These are phyloP conservation scores for Gila robusta DNA, from an alignment of 2,797 vertebrate genomes.

Conservation along the genomic window DNA sequence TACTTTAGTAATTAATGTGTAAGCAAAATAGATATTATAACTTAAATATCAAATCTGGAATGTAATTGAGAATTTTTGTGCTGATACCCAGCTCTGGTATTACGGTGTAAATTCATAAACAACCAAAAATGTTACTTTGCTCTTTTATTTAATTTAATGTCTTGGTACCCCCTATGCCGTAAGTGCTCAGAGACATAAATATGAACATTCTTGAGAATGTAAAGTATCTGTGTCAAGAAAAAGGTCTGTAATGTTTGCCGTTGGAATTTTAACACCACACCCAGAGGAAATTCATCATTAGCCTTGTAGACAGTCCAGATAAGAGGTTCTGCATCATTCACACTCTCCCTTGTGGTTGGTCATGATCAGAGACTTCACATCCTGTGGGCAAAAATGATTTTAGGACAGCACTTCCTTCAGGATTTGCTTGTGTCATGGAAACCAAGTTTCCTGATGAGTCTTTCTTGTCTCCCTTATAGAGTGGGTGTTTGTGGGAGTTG, in stretches of 20 bases:
- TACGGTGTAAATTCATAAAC: not conserved
- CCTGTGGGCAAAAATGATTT: conserved; percentile 40
- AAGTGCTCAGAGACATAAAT: not conserved
- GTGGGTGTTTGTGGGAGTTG: conserved; percentile 94
- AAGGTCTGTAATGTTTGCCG: conserved; percentile 48
- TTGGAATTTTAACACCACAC: conserved; percentile 53
- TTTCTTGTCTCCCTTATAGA: conserved; percentile 76
- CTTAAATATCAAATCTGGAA: not conserved
- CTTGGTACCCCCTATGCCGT: not conserved
- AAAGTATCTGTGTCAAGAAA: conserved; percentile 42
- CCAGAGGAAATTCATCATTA: conserved; percentile 75
- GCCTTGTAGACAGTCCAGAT: conserved; percentile 29
- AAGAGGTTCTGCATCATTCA: conserved; percentile 49
- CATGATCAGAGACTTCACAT: conserved; percentile 53
- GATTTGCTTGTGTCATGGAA: conserved; percentile 7
- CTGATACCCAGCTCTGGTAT: not conserved
- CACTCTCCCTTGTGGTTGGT: conserved; percentile 20
- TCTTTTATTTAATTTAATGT: not conserved
- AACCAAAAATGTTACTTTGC: not conserved
- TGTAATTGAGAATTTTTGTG: not conserved
- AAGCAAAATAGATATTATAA: not conserved
- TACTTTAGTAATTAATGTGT: not conserved
- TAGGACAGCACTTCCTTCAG: conserved; percentile 30
- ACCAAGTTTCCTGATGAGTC: conserved; percentile 22
- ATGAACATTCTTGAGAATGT: not conserved